These are phyloP conservation scores for Drosophila putrida DNA, from an alignment of 2,888 invertebrate species.

Conservation along the genomic window DNA sequence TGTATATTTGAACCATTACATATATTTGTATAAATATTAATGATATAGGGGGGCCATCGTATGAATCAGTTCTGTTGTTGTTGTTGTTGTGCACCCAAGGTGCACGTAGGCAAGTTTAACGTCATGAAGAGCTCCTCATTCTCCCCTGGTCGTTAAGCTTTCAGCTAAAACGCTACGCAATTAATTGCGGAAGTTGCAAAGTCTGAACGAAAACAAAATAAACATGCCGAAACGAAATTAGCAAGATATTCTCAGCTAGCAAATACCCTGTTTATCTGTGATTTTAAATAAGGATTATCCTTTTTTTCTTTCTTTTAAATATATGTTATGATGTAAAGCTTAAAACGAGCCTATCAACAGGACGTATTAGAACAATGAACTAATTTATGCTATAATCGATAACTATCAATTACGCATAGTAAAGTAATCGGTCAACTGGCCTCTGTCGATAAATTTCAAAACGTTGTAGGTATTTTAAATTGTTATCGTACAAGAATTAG, in stretches of 20 bases:
- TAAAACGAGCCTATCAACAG: not conserved
- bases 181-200: slow-evolving; percentile 76
- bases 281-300: not conserved
- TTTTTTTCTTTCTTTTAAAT: not conserved
- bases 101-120: slow-evolving; percentile 67
- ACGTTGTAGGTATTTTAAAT: not conserved
- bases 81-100: slow-evolving; percentile 24
- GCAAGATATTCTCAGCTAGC: not conserved
- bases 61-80: slow-evolving; percentile 39
- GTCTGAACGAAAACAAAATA: slow-evolving; percentile 52
- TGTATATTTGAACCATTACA: not conserved
- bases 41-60: slow-evolving; percentile 42
- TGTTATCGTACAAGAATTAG: not conserved
- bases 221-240: slow-evolving; percentile 16
- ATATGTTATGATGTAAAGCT: not conserved
- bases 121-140: slow-evolving; percentile 33
- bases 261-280: slow-evolving; percentile 24
- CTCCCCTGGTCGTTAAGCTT: slow-evolving; percentile 14
- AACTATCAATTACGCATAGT: not conserved
- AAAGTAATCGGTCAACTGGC: not conserved
- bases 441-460: not conserved
- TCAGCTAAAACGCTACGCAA: slow-evolving; percentile 69
- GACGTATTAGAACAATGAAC: too few species aligned
- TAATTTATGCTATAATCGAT: not conserved
- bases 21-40: slow-evolving; percentile 21